Evolutionary conservation across 2,888 invertebrate species (phyloP), one percentile per base, ranked within the genome.

Genomic region (Phragmatobia fuliginosa): DNA sequence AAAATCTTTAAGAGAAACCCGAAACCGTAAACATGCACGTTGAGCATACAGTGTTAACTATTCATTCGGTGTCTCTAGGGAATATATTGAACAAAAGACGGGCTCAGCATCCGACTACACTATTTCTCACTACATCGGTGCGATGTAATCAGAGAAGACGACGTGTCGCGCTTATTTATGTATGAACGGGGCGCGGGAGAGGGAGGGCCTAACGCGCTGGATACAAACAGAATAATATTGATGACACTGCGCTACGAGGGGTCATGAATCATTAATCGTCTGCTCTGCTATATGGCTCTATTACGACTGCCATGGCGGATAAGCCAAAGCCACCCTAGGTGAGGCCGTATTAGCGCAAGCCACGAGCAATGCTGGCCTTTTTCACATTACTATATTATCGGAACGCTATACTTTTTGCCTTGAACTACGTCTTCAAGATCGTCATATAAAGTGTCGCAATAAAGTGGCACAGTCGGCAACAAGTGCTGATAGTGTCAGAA

Each of bases 191-290:
- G 93, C 92, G 93, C 92, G 90, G 94, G 94, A 87, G 92, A 93
- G 94, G 94, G 94, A 92, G 94, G 94, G 88, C 94, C 90, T 88
- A 91, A 91, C 91, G 92, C 90, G 91, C 90, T 91, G 89, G 94
- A 91, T 94, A 95, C 95, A 94, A 95, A 95, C 95, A 94, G 95
- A 95, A 95, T 95, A 95, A 95, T 95, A 95, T 95, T 95, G 95
- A 95, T 95, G 95, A 95, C 95, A 94, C 93, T 92, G 91, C 92
- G 91, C 93, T 92, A 90, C 91, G 93, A 94, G 93, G 94, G 95
- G 94, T 95, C 95, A 95, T 95, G 95, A 95, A 95, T 94, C 95
- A 95, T 95, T 95, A 95, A 95, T 95, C 94, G 94, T 94, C 90
- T 88, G 88, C 92, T 92, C 93, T 91, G 91, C 88, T 92, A 90